These are phyloP conservation scores for Oedothorax gibbosus DNA, from an alignment of 1,140 invertebrate species.

Conservation along the genomic window DNA sequence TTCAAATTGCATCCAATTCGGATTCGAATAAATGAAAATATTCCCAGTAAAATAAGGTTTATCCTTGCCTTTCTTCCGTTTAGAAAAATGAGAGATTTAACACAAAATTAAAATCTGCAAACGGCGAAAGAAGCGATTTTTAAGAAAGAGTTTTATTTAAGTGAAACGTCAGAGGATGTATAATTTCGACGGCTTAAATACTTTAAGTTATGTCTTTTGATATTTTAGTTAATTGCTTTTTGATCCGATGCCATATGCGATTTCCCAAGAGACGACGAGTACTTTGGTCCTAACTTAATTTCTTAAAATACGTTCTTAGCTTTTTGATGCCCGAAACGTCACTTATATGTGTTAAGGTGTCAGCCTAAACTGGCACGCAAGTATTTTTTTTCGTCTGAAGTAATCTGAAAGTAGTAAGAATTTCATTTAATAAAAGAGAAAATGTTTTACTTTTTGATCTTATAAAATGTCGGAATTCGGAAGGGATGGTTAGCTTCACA, in stretches of 20 bases:
- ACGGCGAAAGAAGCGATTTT: neutral
- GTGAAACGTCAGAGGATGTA: constrained; percentile 16
- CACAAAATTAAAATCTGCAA: neutral
- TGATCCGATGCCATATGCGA: constrained; percentile 23
- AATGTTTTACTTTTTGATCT: no score
- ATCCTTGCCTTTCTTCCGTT: neutral
- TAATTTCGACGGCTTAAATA: constrained; percentile 1
- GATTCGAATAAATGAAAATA: no score
- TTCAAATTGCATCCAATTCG: no score
- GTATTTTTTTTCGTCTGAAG: neutral
- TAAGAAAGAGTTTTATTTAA: constrained; percentile 5
- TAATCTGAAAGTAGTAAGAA: neutral
- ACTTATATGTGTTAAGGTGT: constrained; percentile 1
- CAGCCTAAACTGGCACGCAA: neutral
- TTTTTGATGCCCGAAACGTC: constrained; percentile 7
- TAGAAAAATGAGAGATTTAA: constrained; percentile 2
- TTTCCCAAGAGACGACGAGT: constrained; percentile 7
- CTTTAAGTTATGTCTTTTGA: constrained; percentile 18
- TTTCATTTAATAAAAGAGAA: no score
- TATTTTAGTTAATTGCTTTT: constrained; percentile 45
- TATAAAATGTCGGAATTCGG: no score
- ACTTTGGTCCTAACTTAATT: neutral
- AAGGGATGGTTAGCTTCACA: no score
- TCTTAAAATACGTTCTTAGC: neutral
- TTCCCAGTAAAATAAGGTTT: no score